phyloP scores from a whole-genome alignment of 2,113 vertebrate genomes.

The Hemichromis elongatus region DNA sequence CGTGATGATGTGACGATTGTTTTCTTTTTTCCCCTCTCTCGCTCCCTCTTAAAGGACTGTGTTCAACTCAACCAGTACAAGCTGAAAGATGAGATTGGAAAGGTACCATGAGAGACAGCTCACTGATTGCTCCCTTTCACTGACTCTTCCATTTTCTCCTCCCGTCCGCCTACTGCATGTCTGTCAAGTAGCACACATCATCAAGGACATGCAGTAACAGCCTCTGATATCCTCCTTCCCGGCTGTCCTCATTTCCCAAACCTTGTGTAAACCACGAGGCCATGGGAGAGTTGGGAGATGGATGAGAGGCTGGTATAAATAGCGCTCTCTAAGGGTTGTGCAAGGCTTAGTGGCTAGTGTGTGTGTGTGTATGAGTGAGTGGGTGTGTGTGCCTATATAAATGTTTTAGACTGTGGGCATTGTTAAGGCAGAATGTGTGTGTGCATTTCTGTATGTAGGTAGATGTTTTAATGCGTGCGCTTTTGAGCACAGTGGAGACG shows the following conservation, averaged over 20 bases:
- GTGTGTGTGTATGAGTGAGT: background rate
- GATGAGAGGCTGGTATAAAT: conserved; percentile 66
- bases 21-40: background rate
- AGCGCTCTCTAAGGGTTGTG: conserved; percentile 54
- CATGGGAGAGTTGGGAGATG: conserved; percentile 59
- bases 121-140: conserved; percentile 51
- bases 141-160: conserved; percentile 14
- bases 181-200: conserved; percentile 39
- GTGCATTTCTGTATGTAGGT: background rate
- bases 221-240: conserved; percentile 44
- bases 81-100: conserved; percentile 96
- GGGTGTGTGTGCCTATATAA: background rate
- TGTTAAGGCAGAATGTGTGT: background rate
- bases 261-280: conserved; percentile 50
- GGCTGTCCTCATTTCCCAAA: conserved; percentile 64
- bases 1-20: background rate
- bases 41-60: conserved; percentile 78
- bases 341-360: background rate
- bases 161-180: conserved; percentile 23
- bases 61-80: conserved; percentile 98
- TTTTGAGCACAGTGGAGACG: conserved; percentile 8
- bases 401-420: background rate
- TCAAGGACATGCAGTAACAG: conserved; percentile 29
- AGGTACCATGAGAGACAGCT: conserved; percentile 75
- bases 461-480: background rate